Evolutionary conservation across 2,888 invertebrate species (phyloP).

Genomic region (Nephrotoma appendiculata): DNA sequence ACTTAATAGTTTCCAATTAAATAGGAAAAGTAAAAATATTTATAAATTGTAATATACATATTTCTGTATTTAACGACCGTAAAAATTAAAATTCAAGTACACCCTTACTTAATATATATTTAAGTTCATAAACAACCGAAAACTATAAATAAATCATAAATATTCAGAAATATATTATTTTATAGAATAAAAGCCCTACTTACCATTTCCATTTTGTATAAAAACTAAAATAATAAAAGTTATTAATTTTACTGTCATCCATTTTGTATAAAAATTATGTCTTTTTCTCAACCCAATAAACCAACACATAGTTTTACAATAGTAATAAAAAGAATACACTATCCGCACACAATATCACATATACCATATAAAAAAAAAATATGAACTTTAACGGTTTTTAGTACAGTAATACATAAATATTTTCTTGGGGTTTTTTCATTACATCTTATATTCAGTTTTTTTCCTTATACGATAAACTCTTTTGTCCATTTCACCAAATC

Average conservation of each 20-base stretch:
- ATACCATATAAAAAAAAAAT: not conserved
- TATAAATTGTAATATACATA: too few species aligned
- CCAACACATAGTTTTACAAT: not conserved
- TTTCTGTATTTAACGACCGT: not conserved
- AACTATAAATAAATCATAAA: not conserved
- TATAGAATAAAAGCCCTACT: not conserved
- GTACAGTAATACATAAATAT: not conserved
- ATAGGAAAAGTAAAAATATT: too few species aligned
- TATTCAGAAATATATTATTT: not conserved
- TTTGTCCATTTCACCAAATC: not conserved
- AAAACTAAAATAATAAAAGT: not conserved
- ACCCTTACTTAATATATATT: not conserved
- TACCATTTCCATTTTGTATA: not conserved
- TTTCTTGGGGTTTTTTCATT: not conserved
- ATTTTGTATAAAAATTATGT: not conserved
- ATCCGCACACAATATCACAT: not conserved
- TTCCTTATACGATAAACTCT: not conserved
- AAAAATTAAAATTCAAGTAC: not conserved
- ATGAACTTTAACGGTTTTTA: not conserved
- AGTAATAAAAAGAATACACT: not conserved
- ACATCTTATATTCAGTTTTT: not conserved
- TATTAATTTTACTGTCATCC: not conserved
- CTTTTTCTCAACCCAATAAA: not conserved
- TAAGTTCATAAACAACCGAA: not conserved
- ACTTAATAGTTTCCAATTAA: too few species aligned